A percentile compares a stretch with the other conserved stretches of the same genome.
Conservation (phyloP, 2,888 invertebrate species). For the Cryptus viduatorius region DNA sequence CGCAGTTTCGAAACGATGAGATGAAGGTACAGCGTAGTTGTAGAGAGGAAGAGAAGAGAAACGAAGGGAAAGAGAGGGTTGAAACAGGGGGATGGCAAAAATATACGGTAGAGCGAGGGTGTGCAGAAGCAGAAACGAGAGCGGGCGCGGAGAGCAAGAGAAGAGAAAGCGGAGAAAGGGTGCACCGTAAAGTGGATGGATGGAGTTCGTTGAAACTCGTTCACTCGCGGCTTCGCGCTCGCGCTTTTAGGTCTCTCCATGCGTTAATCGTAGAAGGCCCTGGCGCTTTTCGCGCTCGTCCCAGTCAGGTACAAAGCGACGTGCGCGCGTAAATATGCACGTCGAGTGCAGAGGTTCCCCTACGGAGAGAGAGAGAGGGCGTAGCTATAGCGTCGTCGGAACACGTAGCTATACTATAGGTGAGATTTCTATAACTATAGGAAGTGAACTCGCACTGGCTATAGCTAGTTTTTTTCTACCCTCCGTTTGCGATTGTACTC, state of each 20-base stretch:
- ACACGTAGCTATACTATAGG: conserved; percentile 22
- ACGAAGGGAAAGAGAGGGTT: neutral
- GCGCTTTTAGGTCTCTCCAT: conserved; percentile 60
- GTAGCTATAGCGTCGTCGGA: conserved; percentile 26
- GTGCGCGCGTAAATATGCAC: conserved; percentile 63
- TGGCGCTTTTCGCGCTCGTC: conserved; percentile 5
- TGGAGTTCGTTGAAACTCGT: conserved; percentile 64
- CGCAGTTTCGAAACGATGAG: conserved; percentile 58
- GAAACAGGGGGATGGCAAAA: conserved; percentile 1
- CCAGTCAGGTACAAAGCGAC: conserved; percentile 63
- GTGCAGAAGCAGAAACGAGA: conserved; percentile 17
- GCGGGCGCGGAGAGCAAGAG: conserved; percentile 24
- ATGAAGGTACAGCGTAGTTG: conserved; percentile 29
- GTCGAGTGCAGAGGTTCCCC: conserved; percentile 59
- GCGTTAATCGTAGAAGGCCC: conserved; percentile 58
- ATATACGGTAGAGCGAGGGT: conserved; percentile 31
- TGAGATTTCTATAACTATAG: conserved; percentile 17
- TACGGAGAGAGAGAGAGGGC: neutral
- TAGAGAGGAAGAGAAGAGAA: conserved; percentile 27
- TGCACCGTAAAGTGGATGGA: conserved; percentile 58
- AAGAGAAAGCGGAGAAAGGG: conserved; percentile 21
- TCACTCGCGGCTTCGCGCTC: conserved; percentile 52
- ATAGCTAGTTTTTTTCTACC: neutral
- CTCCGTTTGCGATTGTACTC: conserved; percentile 9
- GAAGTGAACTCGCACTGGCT: conserved; percentile 12